These are phyloP conservation scores for Torymus tubicola DNA, from an alignment of 2,888 invertebrate species.

Conservation along the genomic window DNA sequence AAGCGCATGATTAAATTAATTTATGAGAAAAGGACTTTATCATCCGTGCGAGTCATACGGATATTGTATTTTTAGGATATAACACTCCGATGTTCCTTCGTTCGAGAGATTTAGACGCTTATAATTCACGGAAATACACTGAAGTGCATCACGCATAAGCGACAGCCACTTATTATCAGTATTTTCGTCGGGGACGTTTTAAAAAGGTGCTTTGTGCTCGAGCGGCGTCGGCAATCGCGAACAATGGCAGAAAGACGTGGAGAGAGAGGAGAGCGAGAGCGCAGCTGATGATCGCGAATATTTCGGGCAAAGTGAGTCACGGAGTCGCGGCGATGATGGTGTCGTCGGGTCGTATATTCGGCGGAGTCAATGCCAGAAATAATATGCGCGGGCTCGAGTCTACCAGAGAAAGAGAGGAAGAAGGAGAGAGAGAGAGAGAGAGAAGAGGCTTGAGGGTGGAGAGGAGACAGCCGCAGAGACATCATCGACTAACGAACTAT, in stretches of 20 bases:
- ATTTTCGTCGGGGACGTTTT: constrained; percentile 29
- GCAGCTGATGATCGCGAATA: constrained; percentile 63
- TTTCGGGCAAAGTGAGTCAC: constrained; percentile 71
- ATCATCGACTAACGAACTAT: constrained; percentile 72
- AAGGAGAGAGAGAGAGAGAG: constrained; percentile 15
- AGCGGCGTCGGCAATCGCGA: constrained; percentile 23
- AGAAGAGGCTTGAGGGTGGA: constrained; percentile 64
- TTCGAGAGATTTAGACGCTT: not conserved
- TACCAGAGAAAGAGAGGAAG: not conserved
- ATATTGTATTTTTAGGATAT: constrained; percentile 18
- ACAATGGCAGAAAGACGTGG: constrained; percentile 58
- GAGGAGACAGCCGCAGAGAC: constrained; percentile 63
- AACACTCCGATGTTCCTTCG: not conserved
- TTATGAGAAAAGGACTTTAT: constrained; percentile 10
- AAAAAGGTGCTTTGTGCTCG: constrained; percentile 39
- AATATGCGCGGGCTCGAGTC: constrained; percentile 65
- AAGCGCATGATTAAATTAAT: constrained; percentile 11
- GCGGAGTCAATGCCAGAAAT: constrained; percentile 73
- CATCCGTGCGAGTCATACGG: not conserved
- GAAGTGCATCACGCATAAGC: not conserved
- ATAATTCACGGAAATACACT: not conserved
- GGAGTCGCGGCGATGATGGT: constrained; percentile 63
- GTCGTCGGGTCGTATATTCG: constrained; percentile 64
- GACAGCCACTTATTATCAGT: constrained; percentile 37
- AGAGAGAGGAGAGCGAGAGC: constrained; percentile 26